Conservation (phyloP, 2,888 invertebrate species). For the Taphrorychus bicolor region DNA sequence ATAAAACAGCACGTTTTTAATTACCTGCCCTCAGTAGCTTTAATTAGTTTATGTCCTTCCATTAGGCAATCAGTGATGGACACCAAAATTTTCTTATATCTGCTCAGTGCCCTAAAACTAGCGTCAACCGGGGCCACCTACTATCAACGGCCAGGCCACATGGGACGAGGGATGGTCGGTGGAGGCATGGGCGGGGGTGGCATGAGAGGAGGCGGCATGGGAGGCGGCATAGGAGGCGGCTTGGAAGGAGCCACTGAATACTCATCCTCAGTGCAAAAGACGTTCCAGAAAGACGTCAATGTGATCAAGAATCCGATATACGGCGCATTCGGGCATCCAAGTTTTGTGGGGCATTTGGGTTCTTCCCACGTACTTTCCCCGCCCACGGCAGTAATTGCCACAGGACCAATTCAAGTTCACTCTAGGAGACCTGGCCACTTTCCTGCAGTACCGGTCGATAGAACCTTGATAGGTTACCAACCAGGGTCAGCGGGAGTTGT, state of each 20-base stretch:
- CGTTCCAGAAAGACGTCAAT: constrained; percentile 27
- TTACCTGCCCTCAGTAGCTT: background rate
- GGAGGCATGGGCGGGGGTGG: background rate
- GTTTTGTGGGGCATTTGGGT: constrained; percentile 1
- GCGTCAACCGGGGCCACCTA: background rate
- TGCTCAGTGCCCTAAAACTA: background rate
- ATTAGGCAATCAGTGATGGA: background rate
- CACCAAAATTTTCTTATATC: background rate
- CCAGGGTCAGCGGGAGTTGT: background rate
- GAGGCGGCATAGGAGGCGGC: background rate
- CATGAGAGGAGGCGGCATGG: background rate
- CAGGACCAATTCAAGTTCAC: constrained; percentile 4
- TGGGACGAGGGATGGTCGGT: background rate
- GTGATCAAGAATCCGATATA: background rate
- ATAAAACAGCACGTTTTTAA: background rate
- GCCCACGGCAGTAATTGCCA: background rate
- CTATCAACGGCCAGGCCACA: background rate
- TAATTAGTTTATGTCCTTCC: background rate
- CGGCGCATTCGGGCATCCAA: background rate
- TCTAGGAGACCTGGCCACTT: background rate
- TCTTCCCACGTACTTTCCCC: background rate
- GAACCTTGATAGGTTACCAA: background rate
- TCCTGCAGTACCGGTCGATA: background rate
- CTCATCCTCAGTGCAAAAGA: constrained; percentile 25
- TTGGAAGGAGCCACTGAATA: constrained; percentile 23